Percentiles rank a stretch among this genome's conserved stretches.
Evolutionary conservation across 2,113 vertebrate species (phyloP).

Genomic region (Chaetodon trifascialis): DNA sequence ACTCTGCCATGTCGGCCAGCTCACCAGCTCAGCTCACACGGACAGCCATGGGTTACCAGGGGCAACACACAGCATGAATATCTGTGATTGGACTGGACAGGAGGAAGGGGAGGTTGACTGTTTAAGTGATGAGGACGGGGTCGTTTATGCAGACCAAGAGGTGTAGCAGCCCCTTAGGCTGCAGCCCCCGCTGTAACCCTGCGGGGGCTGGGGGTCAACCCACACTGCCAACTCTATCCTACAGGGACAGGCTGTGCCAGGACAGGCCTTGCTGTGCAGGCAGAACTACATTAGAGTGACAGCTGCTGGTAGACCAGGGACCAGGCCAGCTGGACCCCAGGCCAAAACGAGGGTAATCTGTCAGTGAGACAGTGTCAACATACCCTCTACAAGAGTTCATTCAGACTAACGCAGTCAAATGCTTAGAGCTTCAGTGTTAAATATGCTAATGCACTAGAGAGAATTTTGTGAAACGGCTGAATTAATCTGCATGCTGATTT

Average conservation of each 20-base stretch:
- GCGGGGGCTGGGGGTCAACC: constrained; percentile 57
- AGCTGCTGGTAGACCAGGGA: constrained; percentile 74
- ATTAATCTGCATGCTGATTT: constrained; percentile 69
- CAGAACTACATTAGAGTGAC: constrained; percentile 73
- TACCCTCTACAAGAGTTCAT: constrained; percentile 46
- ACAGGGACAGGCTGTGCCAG: constrained; percentile 58
- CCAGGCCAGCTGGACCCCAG: constrained; percentile 52
- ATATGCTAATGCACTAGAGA: constrained; percentile 65
- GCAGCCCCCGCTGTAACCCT: constrained; percentile 44
- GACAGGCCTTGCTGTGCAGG: constrained; percentile 36
- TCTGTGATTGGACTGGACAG: constrained; percentile 73
- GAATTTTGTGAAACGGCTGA: constrained; percentile 54
- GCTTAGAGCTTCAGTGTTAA: constrained; percentile 57
- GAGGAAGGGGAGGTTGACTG: constrained; percentile 55
- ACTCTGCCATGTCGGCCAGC: constrained; percentile 55
- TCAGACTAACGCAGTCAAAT: constrained; percentile 63
- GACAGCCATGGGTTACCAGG: constrained; percentile 60
- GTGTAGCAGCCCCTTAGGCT: constrained; percentile 51
- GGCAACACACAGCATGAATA: constrained; percentile 67
- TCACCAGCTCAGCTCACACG: constrained; percentile 54
- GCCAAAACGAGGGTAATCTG: constrained; percentile 58
- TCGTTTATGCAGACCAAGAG: constrained; percentile 69
- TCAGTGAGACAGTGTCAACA: constrained; percentile 68
- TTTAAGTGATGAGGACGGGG: constrained; percentile 69
- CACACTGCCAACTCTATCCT: constrained; percentile 58